phyloP scores from a whole-genome alignment of 2,797 vertebrate genomes.

The Coregonus ussuriensis region DNA sequence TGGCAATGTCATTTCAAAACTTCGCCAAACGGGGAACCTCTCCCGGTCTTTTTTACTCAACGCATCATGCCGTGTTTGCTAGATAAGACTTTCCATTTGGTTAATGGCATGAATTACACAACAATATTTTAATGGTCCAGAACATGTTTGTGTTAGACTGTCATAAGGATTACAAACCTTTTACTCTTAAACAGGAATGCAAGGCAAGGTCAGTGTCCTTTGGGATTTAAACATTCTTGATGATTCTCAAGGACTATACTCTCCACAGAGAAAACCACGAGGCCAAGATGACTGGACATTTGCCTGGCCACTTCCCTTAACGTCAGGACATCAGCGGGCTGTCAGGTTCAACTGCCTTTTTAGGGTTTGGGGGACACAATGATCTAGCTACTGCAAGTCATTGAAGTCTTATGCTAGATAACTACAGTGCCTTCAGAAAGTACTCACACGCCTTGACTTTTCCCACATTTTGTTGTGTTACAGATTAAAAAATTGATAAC shows the following conservation, averaged over 20 bases:
- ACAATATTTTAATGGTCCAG: conserved; percentile 47
- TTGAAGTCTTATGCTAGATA: neutral
- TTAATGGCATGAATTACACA: conserved; percentile 43
- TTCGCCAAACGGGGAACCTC: conserved; percentile 31
- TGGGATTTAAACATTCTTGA: conserved; percentile 22
- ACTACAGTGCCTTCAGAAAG: neutral
- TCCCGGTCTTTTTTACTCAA: conserved; percentile 46
- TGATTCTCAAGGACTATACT: conserved; percentile 32
- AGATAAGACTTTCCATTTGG: conserved; percentile 46
- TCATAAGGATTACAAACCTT: conserved; percentile 41
- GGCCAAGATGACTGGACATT: conserved; percentile 41
- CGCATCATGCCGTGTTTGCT: conserved; percentile 11
- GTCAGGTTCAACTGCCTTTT: neutral
- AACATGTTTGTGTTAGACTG: conserved; percentile 54
- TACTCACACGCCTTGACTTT: too few species aligned
- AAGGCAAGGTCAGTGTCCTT: conserved; percentile 35
- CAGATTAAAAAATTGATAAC: too few species aligned
- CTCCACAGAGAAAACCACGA: conserved; percentile 33
- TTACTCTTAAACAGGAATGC: conserved; percentile 40
- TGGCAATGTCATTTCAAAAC: conserved; percentile 39
- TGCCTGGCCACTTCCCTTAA: conserved; percentile 21
- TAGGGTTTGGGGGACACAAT: conserved; percentile 15
- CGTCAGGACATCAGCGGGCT: neutral
- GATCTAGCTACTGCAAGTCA: neutral
- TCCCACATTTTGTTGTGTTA: too few species aligned